Percentiles rank a stretch among this genome's conserved stretches.
Conservation (phyloP, 2,113 vertebrate species). For the Gorilla gorilla region DNA sequence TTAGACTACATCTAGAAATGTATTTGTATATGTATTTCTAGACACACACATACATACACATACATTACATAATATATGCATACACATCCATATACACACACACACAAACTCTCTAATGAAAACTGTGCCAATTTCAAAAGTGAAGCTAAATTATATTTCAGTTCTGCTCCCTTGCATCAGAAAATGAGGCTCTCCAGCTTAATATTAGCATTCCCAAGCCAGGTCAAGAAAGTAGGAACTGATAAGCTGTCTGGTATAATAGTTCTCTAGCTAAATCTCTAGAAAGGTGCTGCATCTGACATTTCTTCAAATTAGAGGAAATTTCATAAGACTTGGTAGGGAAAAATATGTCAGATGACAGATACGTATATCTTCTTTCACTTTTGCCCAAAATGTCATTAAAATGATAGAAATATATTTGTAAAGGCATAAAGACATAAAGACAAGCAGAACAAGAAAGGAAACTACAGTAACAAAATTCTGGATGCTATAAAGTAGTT, state of each 20-base stretch:
- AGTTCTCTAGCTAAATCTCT: background rate
- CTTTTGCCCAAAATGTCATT: background rate
- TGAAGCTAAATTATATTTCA: conserved; percentile 29
- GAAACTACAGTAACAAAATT: background rate
- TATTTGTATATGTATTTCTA: background rate
- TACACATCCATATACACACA: background rate
- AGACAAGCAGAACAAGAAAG: background rate
- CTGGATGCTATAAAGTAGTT: background rate
- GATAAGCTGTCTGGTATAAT: background rate
- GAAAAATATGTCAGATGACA: background rate
- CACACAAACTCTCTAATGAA: background rate
- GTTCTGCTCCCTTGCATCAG: background rate
- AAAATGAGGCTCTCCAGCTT: background rate
- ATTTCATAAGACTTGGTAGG: background rate
- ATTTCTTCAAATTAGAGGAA: conserved; percentile 7
- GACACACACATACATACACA: background rate
- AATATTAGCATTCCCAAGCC: background rate
- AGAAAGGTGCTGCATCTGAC: background rate
- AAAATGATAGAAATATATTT: background rate
- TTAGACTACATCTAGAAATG: background rate
- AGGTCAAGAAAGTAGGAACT: background rate
- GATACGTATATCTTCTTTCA: background rate
- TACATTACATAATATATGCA: background rate
- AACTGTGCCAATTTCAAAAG: conserved; percentile 24
- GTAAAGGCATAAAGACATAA: background rate